Evolutionary conservation across 2,797 vertebrate species (phyloP).

Genomic region (Amazona finschi): DNA sequence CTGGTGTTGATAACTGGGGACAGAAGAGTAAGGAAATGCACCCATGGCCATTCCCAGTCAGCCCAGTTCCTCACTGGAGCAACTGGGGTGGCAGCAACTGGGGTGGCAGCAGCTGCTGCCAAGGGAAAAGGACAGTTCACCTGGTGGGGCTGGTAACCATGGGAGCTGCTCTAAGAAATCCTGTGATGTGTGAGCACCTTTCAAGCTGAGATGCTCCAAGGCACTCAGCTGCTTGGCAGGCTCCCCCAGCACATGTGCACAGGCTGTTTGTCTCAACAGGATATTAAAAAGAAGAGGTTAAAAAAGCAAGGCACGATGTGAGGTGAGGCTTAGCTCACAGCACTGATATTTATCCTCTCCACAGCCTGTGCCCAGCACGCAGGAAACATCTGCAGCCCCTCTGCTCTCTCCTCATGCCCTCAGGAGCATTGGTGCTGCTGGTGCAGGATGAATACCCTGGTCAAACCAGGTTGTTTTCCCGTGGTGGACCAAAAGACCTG

Average conservation of each 20-base stretch:
- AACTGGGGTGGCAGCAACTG: neutral
- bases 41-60: neutral
- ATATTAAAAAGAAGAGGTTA: conserved; percentile 57
- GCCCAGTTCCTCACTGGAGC: neutral
- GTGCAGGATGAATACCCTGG: accelerated
- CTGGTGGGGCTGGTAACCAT: accelerated
- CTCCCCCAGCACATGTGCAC: neutral
- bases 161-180: neutral
- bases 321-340: neutral
- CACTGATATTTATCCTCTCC: neutral
- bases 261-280: conserved; percentile 51
- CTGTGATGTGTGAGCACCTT: neutral
- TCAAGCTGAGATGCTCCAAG: neutral
- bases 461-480: neutral
- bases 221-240: neutral
- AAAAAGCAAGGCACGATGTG: neutral
- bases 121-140: neutral
- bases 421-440: neutral
- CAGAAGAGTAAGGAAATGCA: neutral
- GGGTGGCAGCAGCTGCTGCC: neutral
- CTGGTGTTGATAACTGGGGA: neutral
- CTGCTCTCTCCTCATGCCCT: neutral
- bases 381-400: neutral
- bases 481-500: neutral
- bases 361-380: neutral